Base-by-base conservation (phyloP, 2,888 invertebrate species). In the Dynastes tityus region DNA sequence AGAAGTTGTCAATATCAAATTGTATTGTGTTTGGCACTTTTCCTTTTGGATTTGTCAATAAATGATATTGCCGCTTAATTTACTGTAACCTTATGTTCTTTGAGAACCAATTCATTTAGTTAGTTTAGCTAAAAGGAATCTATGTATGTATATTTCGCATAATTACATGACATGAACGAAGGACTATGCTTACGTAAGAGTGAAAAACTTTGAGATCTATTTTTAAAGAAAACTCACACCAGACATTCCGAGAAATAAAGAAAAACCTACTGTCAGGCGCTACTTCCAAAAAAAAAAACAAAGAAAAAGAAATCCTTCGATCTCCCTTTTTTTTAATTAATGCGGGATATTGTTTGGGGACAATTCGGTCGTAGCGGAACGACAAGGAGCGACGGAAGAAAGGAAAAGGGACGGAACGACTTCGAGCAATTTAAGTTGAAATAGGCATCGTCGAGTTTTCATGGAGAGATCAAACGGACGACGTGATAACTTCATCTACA, bases 401-500 rank as follows among this genome's bases (percentile, higher is more conserved):
- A 61, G 61, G 49, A 68, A 73, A 37, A 58, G 73, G 61, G 73
- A 74, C 45, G 61, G 73, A 74, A 63, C 73, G 73, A 74, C 73
- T 74, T 74, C 73, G 73, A 67, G 74, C 73, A 75, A 78, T 78
- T 85, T 85, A 84, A 84, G 84, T 82, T 84, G 83, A 84, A 86
- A 86, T 85, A 84, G 84, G 84, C 84, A 85, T 74, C 73, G 73
- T 84, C 82, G 84, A 84, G 83, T 86, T 85, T 86, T 86, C 84
- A 82, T 83, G 83, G 80, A 80, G 84, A 86, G 86, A 86, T 86
- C 86, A 86, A 86, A 86, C 84, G 84, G 83, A 78, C 83, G 84
- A 85, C 85, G 85, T 85, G 86, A 87, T 87, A 88, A 88, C 87
- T 87, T 87, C 87, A 87, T 88, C 86, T 87, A 87, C 87, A 87